These are phyloP conservation scores for Petromus typicus DNA, from an alignment of 2,113 vertebrate genomes.

Conservation along the genomic window DNA sequence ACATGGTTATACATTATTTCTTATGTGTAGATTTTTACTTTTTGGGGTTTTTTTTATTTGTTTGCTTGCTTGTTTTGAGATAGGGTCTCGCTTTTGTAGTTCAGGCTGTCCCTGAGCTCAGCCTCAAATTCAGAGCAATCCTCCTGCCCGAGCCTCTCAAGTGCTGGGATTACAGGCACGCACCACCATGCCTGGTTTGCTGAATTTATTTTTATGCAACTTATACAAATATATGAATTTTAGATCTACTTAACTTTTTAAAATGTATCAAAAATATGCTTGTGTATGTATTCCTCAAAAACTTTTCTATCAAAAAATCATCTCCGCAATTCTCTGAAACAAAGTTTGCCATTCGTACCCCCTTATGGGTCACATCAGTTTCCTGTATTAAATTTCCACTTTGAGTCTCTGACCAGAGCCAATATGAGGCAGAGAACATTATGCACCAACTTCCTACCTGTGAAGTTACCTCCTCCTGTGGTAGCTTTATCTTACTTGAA, in stretches of 20 bases:
- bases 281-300: neutral
- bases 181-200: too few relatives aligned
- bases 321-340: neutral
- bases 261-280: neutral
- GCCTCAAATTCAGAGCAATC: too few relatives aligned
- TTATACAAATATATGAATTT: neutral
- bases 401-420: neutral
- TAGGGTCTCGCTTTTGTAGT: too few relatives aligned
- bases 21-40: neutral
- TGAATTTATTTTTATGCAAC: neutral
- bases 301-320: neutral
- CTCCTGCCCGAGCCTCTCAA: too few relatives aligned
- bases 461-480: neutral
- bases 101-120: too few relatives aligned
- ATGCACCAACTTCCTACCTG: neutral
- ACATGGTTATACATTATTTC: neutral
- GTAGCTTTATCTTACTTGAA: neutral
- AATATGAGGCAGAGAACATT: neutral
- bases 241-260: neutral
- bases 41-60: too few relatives aligned
- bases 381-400: neutral
- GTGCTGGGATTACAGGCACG: too few relatives aligned
- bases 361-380: neutral
- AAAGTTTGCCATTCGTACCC: neutral
- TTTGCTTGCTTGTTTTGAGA: too few relatives aligned